Base-by-base conservation (phyloP, 1,140 invertebrate species). In the Halictus rubicundus region DNA sequence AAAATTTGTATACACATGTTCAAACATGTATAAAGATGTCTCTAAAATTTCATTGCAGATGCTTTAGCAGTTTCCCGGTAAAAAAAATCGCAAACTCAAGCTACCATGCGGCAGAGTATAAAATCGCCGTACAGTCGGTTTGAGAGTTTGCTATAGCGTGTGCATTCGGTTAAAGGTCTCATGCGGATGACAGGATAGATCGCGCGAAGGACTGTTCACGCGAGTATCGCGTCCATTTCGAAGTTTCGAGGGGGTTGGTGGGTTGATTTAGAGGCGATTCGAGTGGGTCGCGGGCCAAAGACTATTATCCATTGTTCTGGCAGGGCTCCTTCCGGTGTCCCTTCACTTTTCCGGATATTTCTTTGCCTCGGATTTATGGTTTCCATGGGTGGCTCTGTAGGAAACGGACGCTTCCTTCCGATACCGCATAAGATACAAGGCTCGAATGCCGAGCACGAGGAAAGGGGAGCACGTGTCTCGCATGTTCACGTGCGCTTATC, bases 391-490 rank as follows among this genome's bases (percentile, higher is more conserved):
- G 46, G 52, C 4, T 49, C 2, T 7, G 72, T 25, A 54, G 23
- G 72, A 49, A 60, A 16, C 49, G 49, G 6, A 14, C 65, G 74
- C 16, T 69, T 77, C 54, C 16, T 69, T 77, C 54, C 74, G 65
- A 69, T 69, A 68, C 39, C 54, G 10, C 25, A 27, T 77, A 52
- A 69, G 46, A 68, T 69, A 77, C 59, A 37, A 1, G 52, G 7
- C 19, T 9, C 1, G 32, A 27, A 12, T 14, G 49, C 49, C 25
- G 64, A 46, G 21, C 61, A 52, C 49, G 14, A 5, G 16, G 49
- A n/a, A 37, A 68, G 73, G 54, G 52, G 39, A 23, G 23, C 49
- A 66, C 73, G 73, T 75, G 73, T 66, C 37, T 27, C 49, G 72
- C 72, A 57, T 57, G 72, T 59, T 46, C 37, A 4, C 19, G 23